phyloP scores from a whole-genome alignment of 2,797 vertebrate genomes.

The Pelochelys cantorii region DNA sequence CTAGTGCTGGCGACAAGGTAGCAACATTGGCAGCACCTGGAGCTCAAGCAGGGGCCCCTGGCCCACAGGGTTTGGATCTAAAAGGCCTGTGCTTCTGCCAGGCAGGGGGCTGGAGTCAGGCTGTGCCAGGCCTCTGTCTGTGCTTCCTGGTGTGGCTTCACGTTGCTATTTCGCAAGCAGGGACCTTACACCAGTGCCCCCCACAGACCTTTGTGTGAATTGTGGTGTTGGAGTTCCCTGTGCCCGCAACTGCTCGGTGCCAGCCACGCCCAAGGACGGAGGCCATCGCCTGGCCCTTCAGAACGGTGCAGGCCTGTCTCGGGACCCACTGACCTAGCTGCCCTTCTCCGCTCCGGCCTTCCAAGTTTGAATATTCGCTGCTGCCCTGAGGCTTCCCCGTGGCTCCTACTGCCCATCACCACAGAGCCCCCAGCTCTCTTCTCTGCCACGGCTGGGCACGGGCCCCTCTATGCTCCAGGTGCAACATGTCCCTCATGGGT shows the following conservation, averaged over 20 bases:
- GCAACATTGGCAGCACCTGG: no score
- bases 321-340: background rate
- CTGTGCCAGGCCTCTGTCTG: no score
- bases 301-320: background rate
- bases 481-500: background rate
- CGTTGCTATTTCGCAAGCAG: no score
- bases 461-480: no score
- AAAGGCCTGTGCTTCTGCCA: background rate
- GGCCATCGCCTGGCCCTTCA: background rate
- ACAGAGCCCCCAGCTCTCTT: background rate
- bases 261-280: background rate
- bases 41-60: no score
- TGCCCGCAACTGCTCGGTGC: no score
- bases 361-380: conserved; percentile 58
- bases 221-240: no score
- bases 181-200: background rate
- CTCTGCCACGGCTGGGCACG: no score
- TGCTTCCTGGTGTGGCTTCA: background rate
- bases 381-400: background rate
- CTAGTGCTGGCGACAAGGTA: no score
- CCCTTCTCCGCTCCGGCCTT: background rate
- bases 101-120: no score
- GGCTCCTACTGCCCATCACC: background rate
- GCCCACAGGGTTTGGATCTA: background rate
- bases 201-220: no score